A percentile compares a stretch with the other conserved stretches of the same genome.
These are phyloP conservation scores for Athene noctua DNA, from an alignment of 2,113 vertebrate species.

Conservation along the genomic window DNA sequence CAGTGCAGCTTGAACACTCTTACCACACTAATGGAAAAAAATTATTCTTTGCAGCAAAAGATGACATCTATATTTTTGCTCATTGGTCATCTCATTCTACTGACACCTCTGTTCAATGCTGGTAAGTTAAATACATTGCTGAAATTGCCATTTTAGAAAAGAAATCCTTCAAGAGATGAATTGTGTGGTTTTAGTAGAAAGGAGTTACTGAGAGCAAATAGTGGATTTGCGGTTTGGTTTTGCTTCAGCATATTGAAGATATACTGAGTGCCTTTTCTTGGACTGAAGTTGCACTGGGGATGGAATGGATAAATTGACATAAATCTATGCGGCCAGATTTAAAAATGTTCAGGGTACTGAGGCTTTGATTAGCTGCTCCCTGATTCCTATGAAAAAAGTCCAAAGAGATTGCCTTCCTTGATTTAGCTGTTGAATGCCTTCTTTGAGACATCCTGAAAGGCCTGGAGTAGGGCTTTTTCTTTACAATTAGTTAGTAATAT, in stretches of 20 bases:
- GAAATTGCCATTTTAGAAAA: not conserved
- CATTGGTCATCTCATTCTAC: conserved; percentile 19
- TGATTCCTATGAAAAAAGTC: not conserved
- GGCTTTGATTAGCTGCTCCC: not conserved
- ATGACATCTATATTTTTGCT: conserved; percentile 57
- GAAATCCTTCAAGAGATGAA: rapidly evolving
- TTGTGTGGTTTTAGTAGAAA: not conserved
- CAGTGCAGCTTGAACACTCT: not conserved
- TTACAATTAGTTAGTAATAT: not conserved
- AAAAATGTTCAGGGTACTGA: not conserved
- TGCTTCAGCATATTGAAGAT: not conserved
- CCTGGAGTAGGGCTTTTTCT: not conserved
- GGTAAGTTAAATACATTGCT: conserved; percentile 60
- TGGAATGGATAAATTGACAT: not conserved
- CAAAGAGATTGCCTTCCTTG: not conserved
- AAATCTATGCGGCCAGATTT: no score
- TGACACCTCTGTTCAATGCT: conserved; percentile 38
- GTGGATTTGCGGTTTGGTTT: not conserved
- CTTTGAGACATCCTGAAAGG: not conserved
- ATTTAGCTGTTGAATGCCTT: not conserved
- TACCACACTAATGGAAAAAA: not conserved
- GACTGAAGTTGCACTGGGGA: not conserved
- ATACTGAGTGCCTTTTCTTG: not conserved
- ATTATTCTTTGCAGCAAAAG: conserved; percentile 51
- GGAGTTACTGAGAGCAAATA: not conserved